Evolutionary conservation across 1,140 invertebrate species (phyloP), one percentile per base, ranked within the genome.

Genomic region (Anthonomus grandis): DNA sequence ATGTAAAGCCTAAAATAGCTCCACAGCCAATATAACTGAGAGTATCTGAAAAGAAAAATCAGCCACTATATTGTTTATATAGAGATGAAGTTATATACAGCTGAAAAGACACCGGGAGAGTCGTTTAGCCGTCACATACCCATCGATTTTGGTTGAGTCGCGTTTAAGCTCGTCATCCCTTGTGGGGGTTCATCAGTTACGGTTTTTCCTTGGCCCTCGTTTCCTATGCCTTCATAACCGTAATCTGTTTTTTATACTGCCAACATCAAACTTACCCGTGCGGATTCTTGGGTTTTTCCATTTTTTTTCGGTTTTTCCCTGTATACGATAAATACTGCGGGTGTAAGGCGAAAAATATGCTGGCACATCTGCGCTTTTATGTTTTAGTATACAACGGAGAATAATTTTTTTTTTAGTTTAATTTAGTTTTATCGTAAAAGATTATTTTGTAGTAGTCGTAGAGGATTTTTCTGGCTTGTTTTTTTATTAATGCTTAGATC

Each of bases 181-280:
- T 51, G 54, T 50, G 54, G 62, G n/a, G 62, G 58, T 60, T 64
- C 62, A 64, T 64, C 58, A 64, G 54, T 60, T 52, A 59, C 51
- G 58, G 61, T 60, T 63, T 63, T 50, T 51, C 58, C 60, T 60
- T 60, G 60, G 58, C 62, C 62, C 60, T 56, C 54, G 53, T 64
- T n/a, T 64, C 58, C 60, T 39, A 42, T 55, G 62, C 62, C 58
- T 64, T 64, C 58, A 64, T 64, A 64, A 60, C 62, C n/a, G 51
- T 60, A 60, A 60, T 64, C 58, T 64, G 61, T 63, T 64, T 64
- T 64, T 64, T 48, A 54, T 57, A 57, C 59, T 39, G 41, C 58
- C 48, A 54, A 64, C 62, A 64, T 57, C 58, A 60, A 60, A 55
- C 49, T 54, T 52, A 57, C 39, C 58, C 50, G 34, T 39, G 44